These are phyloP conservation scores for Acleris cristana DNA, from an alignment of 2,888 invertebrate species.

Conservation along the genomic window DNA sequence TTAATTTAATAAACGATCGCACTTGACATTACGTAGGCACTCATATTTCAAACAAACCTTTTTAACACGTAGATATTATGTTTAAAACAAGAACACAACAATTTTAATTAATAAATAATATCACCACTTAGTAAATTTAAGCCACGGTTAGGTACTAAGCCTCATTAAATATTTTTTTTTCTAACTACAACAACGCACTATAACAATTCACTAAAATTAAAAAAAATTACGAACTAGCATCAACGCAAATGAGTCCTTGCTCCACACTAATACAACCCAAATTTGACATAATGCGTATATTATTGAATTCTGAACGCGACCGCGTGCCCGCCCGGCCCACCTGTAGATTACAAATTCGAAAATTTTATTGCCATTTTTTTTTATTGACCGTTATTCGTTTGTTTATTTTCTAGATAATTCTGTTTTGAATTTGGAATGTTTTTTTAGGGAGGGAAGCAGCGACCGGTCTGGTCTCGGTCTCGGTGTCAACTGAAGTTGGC, in stretches of 20 bases:
- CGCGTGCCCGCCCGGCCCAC: slow-evolving; percentile 46
- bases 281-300: slow-evolving; percentile 22
- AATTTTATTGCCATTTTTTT: slow-evolving; percentile 9
- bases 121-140: slow-evolving; percentile 50
- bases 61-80: no score
- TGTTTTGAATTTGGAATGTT: background rate
- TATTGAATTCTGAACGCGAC: slow-evolving; percentile 7
- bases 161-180: slow-evolving; percentile 28
- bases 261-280: slow-evolving; percentile 12
- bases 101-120: slow-evolving; percentile 38
- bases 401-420: slow-evolving; percentile 10
- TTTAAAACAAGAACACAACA: slow-evolving; percentile 26
- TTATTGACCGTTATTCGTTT: slow-evolving; percentile 28
- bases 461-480: slow-evolving; percentile 46
- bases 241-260: slow-evolving; percentile 5
- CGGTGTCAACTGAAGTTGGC: slow-evolving; percentile 48
- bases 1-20: slow-evolving; percentile 14
- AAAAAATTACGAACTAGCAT: slow-evolving; percentile 3
- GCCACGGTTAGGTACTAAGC: slow-evolving; percentile 42
- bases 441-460: slow-evolving; percentile 37
- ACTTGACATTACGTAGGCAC: slow-evolving; percentile 21
- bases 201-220: slow-evolving; percentile 30
- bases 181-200: slow-evolving; percentile 28
- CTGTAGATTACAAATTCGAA: slow-evolving; percentile 49
- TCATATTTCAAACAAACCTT: no score